Conservation (phyloP, 1,140 invertebrate genomes). For the Philopotamus ludificatus region DNA sequence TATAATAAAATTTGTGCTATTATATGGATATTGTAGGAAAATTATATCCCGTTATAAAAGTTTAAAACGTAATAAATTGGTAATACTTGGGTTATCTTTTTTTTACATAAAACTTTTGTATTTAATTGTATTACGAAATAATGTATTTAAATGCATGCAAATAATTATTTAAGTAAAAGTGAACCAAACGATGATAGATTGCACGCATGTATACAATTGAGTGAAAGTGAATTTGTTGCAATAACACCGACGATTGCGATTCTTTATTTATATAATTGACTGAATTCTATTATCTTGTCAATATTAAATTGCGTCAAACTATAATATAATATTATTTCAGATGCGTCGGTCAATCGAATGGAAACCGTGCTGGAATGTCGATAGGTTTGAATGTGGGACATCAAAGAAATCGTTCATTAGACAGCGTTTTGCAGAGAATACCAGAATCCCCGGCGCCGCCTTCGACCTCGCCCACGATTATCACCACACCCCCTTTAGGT, state of each 20-base stretch:
- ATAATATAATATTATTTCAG: constrained; percentile 8
- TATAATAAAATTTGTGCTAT: no score
- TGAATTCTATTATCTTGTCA: not conserved
- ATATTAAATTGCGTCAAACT: not conserved
- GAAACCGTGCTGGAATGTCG: not conserved
- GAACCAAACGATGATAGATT: no score
- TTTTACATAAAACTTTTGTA: no score
- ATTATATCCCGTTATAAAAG: no score
- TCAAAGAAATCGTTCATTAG: constrained; percentile 83
- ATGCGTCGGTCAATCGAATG: constrained; percentile 23
- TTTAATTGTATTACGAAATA: no score
- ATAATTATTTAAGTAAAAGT: no score
- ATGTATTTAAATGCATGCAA: no score
- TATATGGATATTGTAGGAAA: no score
- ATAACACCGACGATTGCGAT: not conserved
- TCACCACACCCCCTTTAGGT: constrained; percentile 34
- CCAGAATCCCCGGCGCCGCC: constrained; percentile 80
- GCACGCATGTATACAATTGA: no score
- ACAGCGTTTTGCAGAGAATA: constrained; percentile 82
- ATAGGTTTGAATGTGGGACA: constrained; percentile 58
- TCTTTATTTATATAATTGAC: not conserved
- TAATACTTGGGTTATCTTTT: no score
- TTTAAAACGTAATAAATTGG: no score
- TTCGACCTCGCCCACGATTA: constrained; percentile 56
- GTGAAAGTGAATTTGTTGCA: not conserved